A percentile compares a stretch with the other conserved stretches of the same genome.
phyloP scores from a whole-genome alignment of 1,140 invertebrate genomes.

The Brachionus rubens region DNA sequence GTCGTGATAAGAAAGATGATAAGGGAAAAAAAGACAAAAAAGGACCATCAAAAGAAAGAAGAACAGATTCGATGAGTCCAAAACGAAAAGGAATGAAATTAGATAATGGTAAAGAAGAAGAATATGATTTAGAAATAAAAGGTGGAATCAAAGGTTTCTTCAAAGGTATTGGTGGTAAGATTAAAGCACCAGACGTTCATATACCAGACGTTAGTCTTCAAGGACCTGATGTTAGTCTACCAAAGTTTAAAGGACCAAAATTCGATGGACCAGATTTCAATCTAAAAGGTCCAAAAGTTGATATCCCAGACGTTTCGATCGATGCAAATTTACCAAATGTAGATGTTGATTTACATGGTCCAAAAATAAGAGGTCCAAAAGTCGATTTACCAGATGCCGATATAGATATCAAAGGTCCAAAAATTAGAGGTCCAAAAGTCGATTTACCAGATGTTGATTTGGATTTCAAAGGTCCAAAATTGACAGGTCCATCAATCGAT shows the following conservation, averaged over 20 bases:
- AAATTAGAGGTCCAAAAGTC: background rate
- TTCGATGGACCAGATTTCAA: background rate
- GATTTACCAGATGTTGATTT: background rate
- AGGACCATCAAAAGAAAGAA: background rate
- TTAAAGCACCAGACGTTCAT: slow-evolving; percentile 39
- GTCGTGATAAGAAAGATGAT: background rate
- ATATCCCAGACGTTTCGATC: background rate
- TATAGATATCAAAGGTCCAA: background rate
- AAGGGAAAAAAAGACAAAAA: background rate
- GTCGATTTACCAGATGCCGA: background rate
- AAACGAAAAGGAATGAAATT: background rate
- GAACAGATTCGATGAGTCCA: background rate
- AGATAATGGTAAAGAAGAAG: background rate
- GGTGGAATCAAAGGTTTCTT: slow-evolving; percentile 35
- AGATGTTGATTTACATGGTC: background rate
- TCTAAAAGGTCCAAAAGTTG: background rate
- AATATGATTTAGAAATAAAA: background rate
- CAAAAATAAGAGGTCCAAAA: background rate
- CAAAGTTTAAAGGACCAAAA: background rate
- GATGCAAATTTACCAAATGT: background rate
- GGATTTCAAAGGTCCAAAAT: background rate
- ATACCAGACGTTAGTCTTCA: background rate
- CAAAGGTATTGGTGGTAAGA: slow-evolving; percentile 41
- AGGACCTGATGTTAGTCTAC: background rate
- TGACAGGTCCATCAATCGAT: background rate